Conservation (phyloP, 2,888 invertebrate species). For the Teinopalpus imperialis region DNA sequence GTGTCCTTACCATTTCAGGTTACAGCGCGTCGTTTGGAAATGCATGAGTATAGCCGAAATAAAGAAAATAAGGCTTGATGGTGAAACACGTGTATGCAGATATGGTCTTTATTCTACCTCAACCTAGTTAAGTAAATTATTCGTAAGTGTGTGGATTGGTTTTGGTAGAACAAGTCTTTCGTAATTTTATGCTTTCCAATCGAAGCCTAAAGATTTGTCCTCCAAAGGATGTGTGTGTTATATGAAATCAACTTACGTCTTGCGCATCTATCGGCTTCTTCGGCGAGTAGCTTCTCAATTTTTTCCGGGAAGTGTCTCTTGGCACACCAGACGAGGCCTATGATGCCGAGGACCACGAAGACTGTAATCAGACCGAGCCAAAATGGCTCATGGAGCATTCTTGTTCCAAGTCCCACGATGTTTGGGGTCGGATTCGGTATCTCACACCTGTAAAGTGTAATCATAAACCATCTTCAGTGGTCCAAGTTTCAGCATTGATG, state of each 20-base stretch:
- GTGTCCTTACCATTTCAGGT: slow-evolving; percentile 74
- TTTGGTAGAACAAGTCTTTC: slow-evolving; percentile 35
- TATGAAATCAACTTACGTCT: slow-evolving; percentile 77
- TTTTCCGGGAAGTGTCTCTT: slow-evolving; percentile 93
- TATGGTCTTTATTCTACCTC: slow-evolving; percentile 15
- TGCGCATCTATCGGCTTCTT: slow-evolving; percentile 88
- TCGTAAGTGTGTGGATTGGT: slow-evolving; percentile 16
- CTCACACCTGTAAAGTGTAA: slow-evolving; percentile 86
- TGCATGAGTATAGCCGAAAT: slow-evolving; percentile 62
- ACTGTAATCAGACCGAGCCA: slow-evolving; percentile 95
- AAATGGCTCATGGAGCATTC: slow-evolving; percentile 94
- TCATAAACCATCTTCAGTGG: too few species aligned
- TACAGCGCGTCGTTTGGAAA: slow-evolving; percentile 66
- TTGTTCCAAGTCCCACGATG: slow-evolving; percentile 84
- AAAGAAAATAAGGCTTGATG: slow-evolving; percentile 50
- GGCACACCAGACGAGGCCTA: slow-evolving; percentile 91
- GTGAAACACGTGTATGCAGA: slow-evolving; percentile 26
- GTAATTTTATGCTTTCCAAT: slow-evolving; percentile 34
- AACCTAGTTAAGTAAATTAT: slow-evolving; percentile 10
- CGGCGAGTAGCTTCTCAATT: slow-evolving; percentile 90
- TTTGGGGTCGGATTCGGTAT: slow-evolving; percentile 82
- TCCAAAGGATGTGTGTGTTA: slow-evolving; percentile 33
- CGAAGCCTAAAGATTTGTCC: slow-evolving; percentile 59
- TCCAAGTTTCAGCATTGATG: too few species aligned
- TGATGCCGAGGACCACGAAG: slow-evolving; percentile 88